Evolutionary conservation across 2,113 vertebrate genomes (phyloP).

Genomic region (Tamias sibiricus): DNA sequence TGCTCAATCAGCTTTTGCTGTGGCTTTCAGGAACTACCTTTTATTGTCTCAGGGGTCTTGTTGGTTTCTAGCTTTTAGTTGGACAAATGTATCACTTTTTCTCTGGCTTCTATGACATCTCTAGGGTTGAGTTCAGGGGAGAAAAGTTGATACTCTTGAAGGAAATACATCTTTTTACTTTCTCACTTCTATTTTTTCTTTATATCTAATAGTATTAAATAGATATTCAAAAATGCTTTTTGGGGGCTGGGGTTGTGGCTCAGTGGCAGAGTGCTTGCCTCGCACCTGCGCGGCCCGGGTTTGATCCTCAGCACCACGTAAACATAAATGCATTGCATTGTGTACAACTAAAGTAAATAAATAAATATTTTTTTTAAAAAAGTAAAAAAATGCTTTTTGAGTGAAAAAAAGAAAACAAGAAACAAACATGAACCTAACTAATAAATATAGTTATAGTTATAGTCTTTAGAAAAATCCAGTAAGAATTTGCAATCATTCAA

Average conservation of each 20-base stretch:
- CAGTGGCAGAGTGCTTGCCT: no score
- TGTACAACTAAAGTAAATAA: no score
- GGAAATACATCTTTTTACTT: conserved; percentile 33
- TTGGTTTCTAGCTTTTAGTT: background rate
- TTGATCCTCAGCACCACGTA: no score
- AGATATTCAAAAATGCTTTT: conserved; percentile 3
- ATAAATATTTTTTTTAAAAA: no score
- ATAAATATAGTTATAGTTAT: background rate
- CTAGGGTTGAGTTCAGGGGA: background rate
- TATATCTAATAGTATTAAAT: background rate
- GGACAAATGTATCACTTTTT: conserved; percentile 5
- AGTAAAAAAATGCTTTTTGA: conserved; percentile 32
- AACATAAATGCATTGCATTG: no score
- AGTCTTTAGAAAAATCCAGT: conserved; percentile 18
- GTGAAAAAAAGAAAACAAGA: conserved; percentile 44
- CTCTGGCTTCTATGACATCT: background rate
- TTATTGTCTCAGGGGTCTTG: background rate
- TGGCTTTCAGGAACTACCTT: background rate
- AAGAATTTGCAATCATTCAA: conserved; percentile 44
- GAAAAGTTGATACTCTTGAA: background rate
- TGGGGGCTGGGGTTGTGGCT: no score
- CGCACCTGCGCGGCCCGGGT: no score
- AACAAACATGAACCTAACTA: conserved; percentile 17
- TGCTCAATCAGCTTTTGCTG: background rate
- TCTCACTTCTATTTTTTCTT: background rate